A percentile compares a stretch with the other conserved stretches of the same genome.
Conservation (phyloP, 2,113 vertebrate genomes). For the Geococcyx californianus region DNA sequence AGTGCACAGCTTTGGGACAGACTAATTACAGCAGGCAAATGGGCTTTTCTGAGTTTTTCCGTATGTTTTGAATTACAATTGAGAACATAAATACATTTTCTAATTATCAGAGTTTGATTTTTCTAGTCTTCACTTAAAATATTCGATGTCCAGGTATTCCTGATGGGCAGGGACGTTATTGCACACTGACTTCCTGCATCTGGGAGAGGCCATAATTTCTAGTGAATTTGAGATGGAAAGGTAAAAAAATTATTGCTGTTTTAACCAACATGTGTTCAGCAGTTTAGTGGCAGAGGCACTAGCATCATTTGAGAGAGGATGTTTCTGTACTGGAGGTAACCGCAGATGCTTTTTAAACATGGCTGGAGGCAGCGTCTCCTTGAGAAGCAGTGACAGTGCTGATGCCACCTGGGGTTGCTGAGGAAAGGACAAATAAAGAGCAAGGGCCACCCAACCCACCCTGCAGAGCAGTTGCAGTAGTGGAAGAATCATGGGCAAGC, state of each 20-base stretch:
- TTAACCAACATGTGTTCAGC: fast-evolving
- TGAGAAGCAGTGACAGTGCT: not conserved
- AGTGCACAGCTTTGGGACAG: not conserved
- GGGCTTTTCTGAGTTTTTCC: not conserved
- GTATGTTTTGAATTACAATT: not conserved
- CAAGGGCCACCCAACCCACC: not conserved
- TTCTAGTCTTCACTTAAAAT: not conserved
- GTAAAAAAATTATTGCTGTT: not conserved
- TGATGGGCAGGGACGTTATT: not conserved
- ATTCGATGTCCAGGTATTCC: fast-evolving
- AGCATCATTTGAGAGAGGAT: not conserved
- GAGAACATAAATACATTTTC: not conserved
- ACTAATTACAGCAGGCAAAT: not conserved
- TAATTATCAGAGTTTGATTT: not conserved
- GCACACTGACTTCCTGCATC: not conserved
- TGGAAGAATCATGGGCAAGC: too few relatives aligned
- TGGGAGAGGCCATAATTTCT: not conserved
- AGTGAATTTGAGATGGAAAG: not conserved
- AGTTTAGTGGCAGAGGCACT: not conserved
- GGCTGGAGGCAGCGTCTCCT: not conserved
- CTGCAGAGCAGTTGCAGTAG: not conserved
- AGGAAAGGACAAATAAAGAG: not conserved
- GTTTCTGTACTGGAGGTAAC: not conserved
- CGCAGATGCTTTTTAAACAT: not conserved
- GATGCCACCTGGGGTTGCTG: not conserved